Base-by-base conservation (phyloP, 2,797 vertebrate genomes). In the Argya squamiceps region DNA sequence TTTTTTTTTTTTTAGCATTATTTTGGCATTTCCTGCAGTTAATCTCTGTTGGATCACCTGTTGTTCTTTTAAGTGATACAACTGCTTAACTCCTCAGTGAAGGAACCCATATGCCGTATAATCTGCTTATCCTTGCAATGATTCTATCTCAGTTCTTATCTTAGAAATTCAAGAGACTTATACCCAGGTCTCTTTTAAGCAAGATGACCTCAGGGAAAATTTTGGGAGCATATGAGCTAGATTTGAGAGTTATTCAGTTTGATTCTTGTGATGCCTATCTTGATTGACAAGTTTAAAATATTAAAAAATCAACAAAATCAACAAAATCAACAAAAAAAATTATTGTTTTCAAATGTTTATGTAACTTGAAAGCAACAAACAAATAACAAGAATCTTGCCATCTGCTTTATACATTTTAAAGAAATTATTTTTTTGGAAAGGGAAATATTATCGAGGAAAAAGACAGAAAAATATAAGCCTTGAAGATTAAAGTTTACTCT, bases 371-470 rank as follows among this genome's bases (percentile, higher is more conserved):
- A 84, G 19, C 7, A 77, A 44, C 52, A 84, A 94, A 73, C 36
- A 92, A 92, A 94, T 80, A 94, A 88, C n/a, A 91, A 81, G 41
- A 79, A 62, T 74, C 59, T 43, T 65, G 12, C 84, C 92, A 95
- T 96, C 92, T 96, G 93, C 20, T 93, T 96, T 68, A 67, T 63
- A 34, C 43, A 70, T 64, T 90, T 67, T 7, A 15, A 79, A 75
- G 43, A 88, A 85, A 27, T 2, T 0, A 7, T 22, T 64, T 81
- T 81, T 83, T 74, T 55, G 22, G 47, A 55, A 82, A 69, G 3
- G 20, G n/a, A 58, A 82, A 70, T 84, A 46, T 22, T 79, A 73
- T 27, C 0, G 0, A 73, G 14, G 22, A 85, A 71, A 79, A 82
- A 69, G 4, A 68, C 9, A 3, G 15, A 30, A 36, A 34, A 79